Evolutionary conservation across 2,113 vertebrate genomes (phyloP), one percentile per base, ranked within the genome.

Genomic region (Albula glossodonta): DNA sequence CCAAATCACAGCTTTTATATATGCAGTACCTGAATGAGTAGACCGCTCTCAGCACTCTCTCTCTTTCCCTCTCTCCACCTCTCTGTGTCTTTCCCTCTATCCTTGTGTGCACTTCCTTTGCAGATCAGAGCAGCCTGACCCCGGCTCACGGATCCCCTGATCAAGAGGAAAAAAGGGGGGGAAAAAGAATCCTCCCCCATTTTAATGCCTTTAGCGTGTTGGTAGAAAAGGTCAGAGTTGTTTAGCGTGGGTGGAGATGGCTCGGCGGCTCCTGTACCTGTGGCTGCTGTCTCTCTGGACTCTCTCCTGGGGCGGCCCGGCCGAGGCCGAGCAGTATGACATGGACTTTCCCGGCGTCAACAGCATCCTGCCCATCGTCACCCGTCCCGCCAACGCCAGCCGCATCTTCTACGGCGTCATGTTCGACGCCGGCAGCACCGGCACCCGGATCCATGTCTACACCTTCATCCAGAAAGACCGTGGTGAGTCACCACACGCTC

Each of bases 371-470:
- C 94, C 96, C 78, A 91, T 93, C 17, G 92, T 96, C 2, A 87
- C 90, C 88, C 96, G 97, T 0, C 96, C 97, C 3, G 86, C 96
- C 11, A 96, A 97, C 91, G 90, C 93, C 92, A 97, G 94, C 89
- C 93, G 91, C 80, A 95, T 95, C 86, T 96, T 97, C 93, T 99
- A 99, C 81, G 96, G 96, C 4, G 97, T 99, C 91, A 98, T 99
- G 97, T 99, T 99, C 92, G 98, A 99, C 0, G 98, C 98, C 0
- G 98, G 98, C 90, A 99, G 98, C 93, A 99, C 98, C 2, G 98
- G 98, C 85, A 99, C 98, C 0, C 95, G 98, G 41, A 97, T 99
- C 90, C 98, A 99, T 51, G 94, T 99, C 84, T 99, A 98, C 90
- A 97, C 96, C 63, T 99, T 99, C 92, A 96, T 97, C 88, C 97